Conservation (phyloP, 2,888 invertebrate genomes). For the Caenorhabditis sp. region DNA sequence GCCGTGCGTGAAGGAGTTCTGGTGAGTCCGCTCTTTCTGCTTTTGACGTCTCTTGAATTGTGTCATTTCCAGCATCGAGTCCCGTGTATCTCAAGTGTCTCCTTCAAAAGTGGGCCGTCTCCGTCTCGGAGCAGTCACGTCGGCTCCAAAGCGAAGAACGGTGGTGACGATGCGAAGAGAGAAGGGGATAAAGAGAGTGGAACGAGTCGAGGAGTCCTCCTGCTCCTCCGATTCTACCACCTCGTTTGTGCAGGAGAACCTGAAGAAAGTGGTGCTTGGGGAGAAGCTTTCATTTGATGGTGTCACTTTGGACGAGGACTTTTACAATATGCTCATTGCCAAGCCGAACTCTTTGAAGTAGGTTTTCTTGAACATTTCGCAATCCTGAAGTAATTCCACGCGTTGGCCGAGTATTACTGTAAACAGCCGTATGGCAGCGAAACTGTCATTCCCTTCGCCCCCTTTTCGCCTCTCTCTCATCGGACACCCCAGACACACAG, state of each 20-base stretch:
- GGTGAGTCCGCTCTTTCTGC: slow-evolving; percentile 1
- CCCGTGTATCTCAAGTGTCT: slow-evolving; percentile 4
- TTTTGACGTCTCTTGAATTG: not conserved
- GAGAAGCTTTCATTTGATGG: slow-evolving; percentile 59
- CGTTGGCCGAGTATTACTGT: slow-evolving; percentile 19
- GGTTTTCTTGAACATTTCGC: slow-evolving; percentile 13
- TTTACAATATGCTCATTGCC: slow-evolving; percentile 51
- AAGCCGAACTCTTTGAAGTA: slow-evolving; percentile 58
- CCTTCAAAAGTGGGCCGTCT: slow-evolving; percentile 38
- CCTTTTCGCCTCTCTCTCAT: slow-evolving; percentile 1
- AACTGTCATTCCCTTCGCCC: slow-evolving; percentile 45
- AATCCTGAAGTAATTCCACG: not conserved
- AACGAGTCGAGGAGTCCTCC: slow-evolving; percentile 40
- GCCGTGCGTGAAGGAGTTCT: slow-evolving; percentile 47
- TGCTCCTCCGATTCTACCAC: slow-evolving; percentile 6
- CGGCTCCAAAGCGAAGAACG: slow-evolving; percentile 11
- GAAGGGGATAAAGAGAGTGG: slow-evolving; percentile 18
- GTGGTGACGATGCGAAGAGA: slow-evolving; percentile 50
- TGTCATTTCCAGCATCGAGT: slow-evolving; percentile 37
- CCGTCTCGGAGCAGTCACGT: slow-evolving; percentile 6
- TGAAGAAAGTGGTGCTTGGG: slow-evolving; percentile 28
- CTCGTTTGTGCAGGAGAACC: slow-evolving; percentile 31
- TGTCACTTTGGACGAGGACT: slow-evolving; percentile 43
- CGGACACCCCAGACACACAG: slow-evolving; percentile 45
- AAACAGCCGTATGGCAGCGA: slow-evolving; percentile 39